Evolutionary conservation across 2,113 vertebrate species (phyloP).

Genomic region (Megaptera novaeangliae): DNA sequence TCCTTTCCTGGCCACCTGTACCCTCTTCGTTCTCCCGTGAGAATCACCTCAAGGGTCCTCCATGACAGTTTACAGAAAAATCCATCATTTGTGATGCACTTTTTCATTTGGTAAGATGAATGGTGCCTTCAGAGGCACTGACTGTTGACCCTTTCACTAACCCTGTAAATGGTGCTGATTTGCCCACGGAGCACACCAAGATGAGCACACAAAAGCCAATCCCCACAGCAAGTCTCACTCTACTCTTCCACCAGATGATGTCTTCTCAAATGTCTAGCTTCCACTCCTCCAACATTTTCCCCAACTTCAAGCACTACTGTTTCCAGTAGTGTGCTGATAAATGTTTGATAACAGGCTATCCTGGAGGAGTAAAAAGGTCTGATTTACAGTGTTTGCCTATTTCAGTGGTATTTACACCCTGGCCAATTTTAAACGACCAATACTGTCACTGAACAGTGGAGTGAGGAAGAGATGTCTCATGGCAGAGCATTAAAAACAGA

Average conservation of each 20-base stretch:
- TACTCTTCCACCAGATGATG: background rate
- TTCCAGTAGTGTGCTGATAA: background rate
- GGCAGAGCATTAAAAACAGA: background rate
- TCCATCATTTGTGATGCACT: background rate
- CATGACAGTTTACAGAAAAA: constrained; percentile 32
- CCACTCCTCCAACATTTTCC: background rate
- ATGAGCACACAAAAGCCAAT: background rate
- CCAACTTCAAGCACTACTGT: background rate
- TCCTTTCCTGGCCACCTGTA: background rate
- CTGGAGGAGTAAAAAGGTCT: background rate
- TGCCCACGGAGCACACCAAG: background rate
- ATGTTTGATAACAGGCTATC: background rate
- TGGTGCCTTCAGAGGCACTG: background rate
- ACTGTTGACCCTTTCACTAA: background rate
- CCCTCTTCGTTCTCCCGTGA: constrained; percentile 28
- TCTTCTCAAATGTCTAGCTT: background rate
- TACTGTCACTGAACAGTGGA: background rate
- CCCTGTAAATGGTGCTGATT: background rate
- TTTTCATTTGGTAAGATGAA: constrained; percentile 35
- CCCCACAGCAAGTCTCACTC: background rate
- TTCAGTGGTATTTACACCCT: background rate
- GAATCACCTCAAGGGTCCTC: constrained; percentile 2
- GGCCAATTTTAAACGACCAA: background rate
- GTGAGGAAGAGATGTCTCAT: background rate
- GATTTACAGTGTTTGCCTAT: background rate